Conservation (phyloP, 2,888 invertebrate genomes). For the Cylindroiulus punctatus region DNA sequence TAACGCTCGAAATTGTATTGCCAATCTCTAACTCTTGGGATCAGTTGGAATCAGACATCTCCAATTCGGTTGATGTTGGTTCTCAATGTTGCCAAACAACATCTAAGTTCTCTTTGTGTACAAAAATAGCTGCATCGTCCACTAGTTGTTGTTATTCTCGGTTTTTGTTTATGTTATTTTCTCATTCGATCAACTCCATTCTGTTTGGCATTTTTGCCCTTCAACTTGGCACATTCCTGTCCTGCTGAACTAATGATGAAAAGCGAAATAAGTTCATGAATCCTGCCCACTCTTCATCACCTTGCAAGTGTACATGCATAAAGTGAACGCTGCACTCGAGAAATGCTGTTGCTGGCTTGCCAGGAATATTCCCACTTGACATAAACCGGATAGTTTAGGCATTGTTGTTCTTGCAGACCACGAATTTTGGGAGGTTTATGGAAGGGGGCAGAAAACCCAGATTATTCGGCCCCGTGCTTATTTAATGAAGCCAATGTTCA, state of each 20-base stretch:
- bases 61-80: no score
- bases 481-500: slow-evolving; percentile 52
- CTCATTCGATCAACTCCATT: not conserved
- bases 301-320: not conserved
- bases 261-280: slow-evolving; percentile 42
- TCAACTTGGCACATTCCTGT: slow-evolving; percentile 37
- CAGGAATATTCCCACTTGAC: slow-evolving; percentile 14
- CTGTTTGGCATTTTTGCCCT: not conserved
- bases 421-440: not conserved
- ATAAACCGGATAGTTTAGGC: slow-evolving; percentile 39
- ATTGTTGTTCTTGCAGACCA: not conserved
- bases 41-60: no score
- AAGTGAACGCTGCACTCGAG: slow-evolving; percentile 14
- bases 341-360: not conserved
- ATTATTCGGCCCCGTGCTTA: slow-evolving; percentile 37
- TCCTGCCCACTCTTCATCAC: slow-evolving; percentile 25
- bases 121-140: not conserved
- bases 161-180: slow-evolving; percentile 26
- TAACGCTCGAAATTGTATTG: no score
- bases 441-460: slow-evolving; percentile 22
- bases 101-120: not conserved
- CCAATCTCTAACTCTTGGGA: no score
- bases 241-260: slow-evolving; percentile 28
- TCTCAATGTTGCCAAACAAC: slow-evolving; percentile 6
- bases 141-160: not conserved